Evolutionary conservation across 1,140 invertebrate genomes (phyloP).

Genomic region (Drosophila mojavensis): DNA sequence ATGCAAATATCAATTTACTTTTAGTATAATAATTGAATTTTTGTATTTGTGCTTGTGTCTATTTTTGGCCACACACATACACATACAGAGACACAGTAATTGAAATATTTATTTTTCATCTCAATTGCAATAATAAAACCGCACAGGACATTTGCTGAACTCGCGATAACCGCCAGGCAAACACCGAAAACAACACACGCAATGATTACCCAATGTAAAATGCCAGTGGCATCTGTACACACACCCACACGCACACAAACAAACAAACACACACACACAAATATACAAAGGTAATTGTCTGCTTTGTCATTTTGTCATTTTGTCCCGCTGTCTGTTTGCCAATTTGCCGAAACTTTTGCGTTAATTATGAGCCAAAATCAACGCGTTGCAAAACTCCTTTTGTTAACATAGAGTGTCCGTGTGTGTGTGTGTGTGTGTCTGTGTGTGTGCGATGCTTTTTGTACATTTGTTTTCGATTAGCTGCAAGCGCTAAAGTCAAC

Average conservation of each 20-base stretch:
- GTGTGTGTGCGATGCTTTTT: slow-evolving; percentile 41
- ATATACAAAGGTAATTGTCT: slow-evolving; percentile 73
- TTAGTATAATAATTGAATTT: slow-evolving; percentile 81
- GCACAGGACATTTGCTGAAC: slow-evolving; percentile 47
- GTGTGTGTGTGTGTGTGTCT: slow-evolving; percentile 21
- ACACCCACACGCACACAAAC: slow-evolving; percentile 5
- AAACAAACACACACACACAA: slow-evolving; percentile 6
- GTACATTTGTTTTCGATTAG: slow-evolving; percentile 75
- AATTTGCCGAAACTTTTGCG: slow-evolving; percentile 75
- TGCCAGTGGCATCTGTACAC: slow-evolving; percentile 39
- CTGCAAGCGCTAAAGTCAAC: slow-evolving; percentile 74
- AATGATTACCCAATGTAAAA: slow-evolving; percentile 27
- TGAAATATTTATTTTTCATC: slow-evolving; percentile 80
- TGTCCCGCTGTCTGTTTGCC: slow-evolving; percentile 58
- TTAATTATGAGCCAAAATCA: slow-evolving; percentile 79
- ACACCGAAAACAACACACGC: slow-evolving; percentile 11
- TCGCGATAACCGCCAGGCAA: slow-evolving; percentile 40
- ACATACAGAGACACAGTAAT: slow-evolving; percentile 35
- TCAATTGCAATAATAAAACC: slow-evolving; percentile 73
- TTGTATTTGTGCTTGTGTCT: slow-evolving; percentile 68
- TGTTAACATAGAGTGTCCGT: slow-evolving; percentile 30
- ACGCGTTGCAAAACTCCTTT: slow-evolving; percentile 58
- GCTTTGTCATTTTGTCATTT: slow-evolving; percentile 58
- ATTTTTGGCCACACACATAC: slow-evolving; percentile 35
- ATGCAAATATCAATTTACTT: slow-evolving; percentile 79